These are phyloP conservation scores for Cosmia trapezina DNA, from an alignment of 2,888 invertebrate genomes.

Conservation along the genomic window DNA sequence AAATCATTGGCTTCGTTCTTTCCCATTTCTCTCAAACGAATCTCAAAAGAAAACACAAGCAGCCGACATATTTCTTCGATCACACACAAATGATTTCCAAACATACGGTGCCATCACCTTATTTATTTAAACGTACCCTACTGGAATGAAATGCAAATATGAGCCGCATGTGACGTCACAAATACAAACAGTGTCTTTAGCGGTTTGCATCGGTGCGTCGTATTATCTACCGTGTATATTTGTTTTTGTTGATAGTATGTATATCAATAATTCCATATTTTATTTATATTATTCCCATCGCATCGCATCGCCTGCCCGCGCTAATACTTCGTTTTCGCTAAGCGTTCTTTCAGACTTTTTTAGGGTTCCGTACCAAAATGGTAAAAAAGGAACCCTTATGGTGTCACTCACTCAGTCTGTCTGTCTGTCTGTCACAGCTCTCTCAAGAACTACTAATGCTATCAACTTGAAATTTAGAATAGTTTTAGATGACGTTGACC, in stretches of 20 bases:
- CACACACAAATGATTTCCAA: conserved; percentile 33
- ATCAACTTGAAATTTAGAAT: too few species aligned
- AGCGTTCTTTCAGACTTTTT: too few species aligned
- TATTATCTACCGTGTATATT: conserved; percentile 8
- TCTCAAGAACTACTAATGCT: too few species aligned
- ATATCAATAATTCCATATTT: not conserved
- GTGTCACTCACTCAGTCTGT: too few species aligned
- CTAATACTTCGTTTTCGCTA: too few species aligned
- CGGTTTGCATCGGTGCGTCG: conserved; percentile 13
- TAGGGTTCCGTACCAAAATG: too few species aligned
- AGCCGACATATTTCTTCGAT: conserved; percentile 14
- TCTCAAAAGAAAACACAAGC: conserved; percentile 10
- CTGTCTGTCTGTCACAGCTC: too few species aligned
- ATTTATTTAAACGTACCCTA: conserved; percentile 32
- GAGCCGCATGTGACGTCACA: conserved; percentile 33
- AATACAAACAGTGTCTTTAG: conserved; percentile 37
- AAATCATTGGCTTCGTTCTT: not conserved
- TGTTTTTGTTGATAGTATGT: not conserved
- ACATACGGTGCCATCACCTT: conserved; percentile 21
- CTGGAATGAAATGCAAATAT: conserved; percentile 57
- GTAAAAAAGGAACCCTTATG: too few species aligned
- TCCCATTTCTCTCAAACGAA: not conserved
- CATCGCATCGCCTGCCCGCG: too few species aligned
- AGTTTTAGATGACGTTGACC: too few species aligned
- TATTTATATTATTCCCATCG: too few species aligned